Evolutionary conservation across 2,797 vertebrate species (phyloP).

Genomic region (Catostomus latipinnis): DNA sequence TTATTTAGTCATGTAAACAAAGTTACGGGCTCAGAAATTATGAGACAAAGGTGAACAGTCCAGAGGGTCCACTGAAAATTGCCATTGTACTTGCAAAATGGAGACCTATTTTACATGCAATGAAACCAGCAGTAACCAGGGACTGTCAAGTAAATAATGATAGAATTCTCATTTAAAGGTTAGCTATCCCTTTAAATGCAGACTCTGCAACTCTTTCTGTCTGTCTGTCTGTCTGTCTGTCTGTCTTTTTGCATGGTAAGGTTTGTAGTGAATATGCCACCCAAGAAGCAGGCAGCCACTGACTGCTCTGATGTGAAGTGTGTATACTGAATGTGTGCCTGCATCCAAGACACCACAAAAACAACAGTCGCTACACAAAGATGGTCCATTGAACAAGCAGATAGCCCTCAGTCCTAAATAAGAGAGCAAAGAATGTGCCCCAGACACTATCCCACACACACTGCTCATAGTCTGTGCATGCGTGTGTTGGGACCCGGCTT

Average conservation of each 20-base stretch:
- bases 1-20: conserved; percentile 14
- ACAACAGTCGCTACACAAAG: conserved; percentile 31
- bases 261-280: too few relatives aligned
- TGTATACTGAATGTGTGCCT: conserved; percentile 20
- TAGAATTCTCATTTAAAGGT: too few relatives aligned
- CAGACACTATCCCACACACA: conserved; percentile 10
- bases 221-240: too few relatives aligned
- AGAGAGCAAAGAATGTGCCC: conserved; percentile 8
- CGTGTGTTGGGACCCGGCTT: background rate
- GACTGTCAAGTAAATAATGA: too few relatives aligned
- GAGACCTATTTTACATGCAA: background rate
- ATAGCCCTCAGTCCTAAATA: background rate
- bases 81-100: background rate
- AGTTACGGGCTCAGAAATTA: conserved; percentile 1
- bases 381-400: conserved; percentile 46
- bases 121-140: too few relatives aligned
- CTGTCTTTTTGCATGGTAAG: too few relatives aligned
- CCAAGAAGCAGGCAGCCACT: too few relatives aligned
- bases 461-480: background rate
- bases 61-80: background rate
- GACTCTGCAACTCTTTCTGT: too few relatives aligned
- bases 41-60: conserved; percentile 18
- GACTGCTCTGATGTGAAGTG: conserved; percentile 57
- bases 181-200: too few relatives aligned
- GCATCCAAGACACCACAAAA: conserved; percentile 11